Base-by-base conservation (phyloP, 2,797 vertebrate genomes). In the Chromobotia macracanthus region DNA sequence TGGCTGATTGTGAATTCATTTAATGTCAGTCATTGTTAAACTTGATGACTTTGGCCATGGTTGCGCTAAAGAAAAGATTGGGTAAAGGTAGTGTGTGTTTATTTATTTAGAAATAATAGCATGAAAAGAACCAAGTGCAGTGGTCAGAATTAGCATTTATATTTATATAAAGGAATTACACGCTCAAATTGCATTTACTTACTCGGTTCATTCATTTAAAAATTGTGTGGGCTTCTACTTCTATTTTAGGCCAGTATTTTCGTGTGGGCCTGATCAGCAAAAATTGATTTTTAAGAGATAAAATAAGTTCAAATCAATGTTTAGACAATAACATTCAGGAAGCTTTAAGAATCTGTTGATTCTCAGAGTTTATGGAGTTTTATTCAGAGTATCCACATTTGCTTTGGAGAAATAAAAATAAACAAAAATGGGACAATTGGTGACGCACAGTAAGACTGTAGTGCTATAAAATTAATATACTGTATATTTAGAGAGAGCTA, bases 1-100 rank as follows among this genome's bases (percentile, higher is more conserved):
- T 58, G 56, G 28, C 60, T 82, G 74, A 86, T 83, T 85, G 81
- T 56, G 58, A 73, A 73, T 69, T 78, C 78, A 61, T 81, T 84
- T 77, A 46, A 58, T 69, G 69, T 71, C 51, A 77, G n/a, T 71
- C 65, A 68, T 35, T 63, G 64, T 73, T 78, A 61, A 56, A 44
- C 23, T 21, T 55, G 71, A 65, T 73, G 70, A 67, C 50, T 82
- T 73, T 79, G 75, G 65, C 44, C 56, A 69, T 31, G 50, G 61
- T 66, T 74, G 23, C 8, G 7, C 28, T 60, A 74, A 71, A 66
- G 70, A 50, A 58, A 73, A 73, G 61, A 55, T 56, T 55, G 69
- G 35, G 31, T 46, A 55, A 73, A 63, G 64, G 60, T 56, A 73
- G 31, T 73, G 28, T 35, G 48, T 13, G 69, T 72, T 31, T 51